These are phyloP conservation scores for Hippocampus zosterae DNA, from an alignment of 2,113 vertebrate genomes.

Conservation along the genomic window DNA sequence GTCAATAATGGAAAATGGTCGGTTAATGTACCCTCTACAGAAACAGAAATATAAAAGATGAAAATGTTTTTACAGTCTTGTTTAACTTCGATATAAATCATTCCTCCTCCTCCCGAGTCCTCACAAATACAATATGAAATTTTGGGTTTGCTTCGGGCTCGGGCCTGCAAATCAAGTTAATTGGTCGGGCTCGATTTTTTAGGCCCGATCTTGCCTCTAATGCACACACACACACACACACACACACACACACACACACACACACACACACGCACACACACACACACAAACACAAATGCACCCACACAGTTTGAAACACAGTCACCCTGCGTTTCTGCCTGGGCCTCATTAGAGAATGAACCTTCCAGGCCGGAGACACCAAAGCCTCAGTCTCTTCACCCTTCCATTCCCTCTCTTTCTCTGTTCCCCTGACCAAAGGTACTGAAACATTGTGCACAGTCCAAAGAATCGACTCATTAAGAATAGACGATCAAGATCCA, in stretches of 20 bases:
- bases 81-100: too few species aligned
- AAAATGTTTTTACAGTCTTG: too few species aligned
- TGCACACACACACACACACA: not conserved
- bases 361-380: constrained; percentile 56
- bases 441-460: constrained; percentile 45
- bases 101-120: too few species aligned
- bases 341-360: constrained; percentile 64
- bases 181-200: too few species aligned
- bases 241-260: not conserved
- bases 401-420: constrained; percentile 54
- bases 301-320: constrained; percentile 23
- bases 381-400: constrained; percentile 54
- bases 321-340: constrained; percentile 46
- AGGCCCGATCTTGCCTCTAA: too few species aligned
- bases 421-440: constrained; percentile 61
- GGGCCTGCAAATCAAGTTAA: too few species aligned
- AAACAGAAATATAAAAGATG: too few species aligned
- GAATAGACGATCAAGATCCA: constrained; percentile 37
- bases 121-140: too few species aligned
- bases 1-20: too few species aligned
- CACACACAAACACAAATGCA: not conserved
- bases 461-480: constrained; percentile 57
- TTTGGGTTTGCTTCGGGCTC: too few species aligned
- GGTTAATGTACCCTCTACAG: too few species aligned
- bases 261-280: constrained; percentile 10